These are phyloP conservation scores for Paradoxurus hermaphroditus DNA, from an alignment of 2,113 vertebrate genomes.

Conservation along the genomic window DNA sequence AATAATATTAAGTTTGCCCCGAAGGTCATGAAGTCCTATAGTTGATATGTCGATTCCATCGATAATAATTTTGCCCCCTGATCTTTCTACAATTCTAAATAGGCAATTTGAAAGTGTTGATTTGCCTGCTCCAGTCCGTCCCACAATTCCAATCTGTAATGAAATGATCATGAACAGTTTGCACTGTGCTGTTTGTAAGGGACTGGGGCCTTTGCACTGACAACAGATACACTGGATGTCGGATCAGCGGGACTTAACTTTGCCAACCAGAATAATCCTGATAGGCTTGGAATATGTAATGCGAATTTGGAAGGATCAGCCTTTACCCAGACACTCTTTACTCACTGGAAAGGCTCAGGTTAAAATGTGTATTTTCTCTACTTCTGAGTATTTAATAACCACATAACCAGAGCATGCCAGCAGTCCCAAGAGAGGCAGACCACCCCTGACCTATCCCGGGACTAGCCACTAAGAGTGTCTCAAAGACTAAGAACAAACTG, in stretches of 20 bases:
- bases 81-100: slow-evolving; percentile 78
- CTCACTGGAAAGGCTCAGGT: neutral
- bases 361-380: neutral
- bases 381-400: neutral
- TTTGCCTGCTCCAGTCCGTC: slow-evolving; percentile 79
- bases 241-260: neutral
- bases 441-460: neutral
- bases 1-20: slow-evolving; percentile 79
- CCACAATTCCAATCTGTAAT: slow-evolving; percentile 79
- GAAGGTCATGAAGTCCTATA: slow-evolving; percentile 79
- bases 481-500: too few species aligned
- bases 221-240: neutral
- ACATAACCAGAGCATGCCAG: neutral
- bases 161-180: neutral
- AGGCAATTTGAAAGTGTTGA: slow-evolving; percentile 79
- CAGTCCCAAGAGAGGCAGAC: neutral
- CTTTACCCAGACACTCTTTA: neutral
- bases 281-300: neutral
- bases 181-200: neutral
- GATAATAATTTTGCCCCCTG: slow-evolving; percentile 79
- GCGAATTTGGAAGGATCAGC: neutral
- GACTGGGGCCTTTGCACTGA: neutral
- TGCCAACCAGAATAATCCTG: neutral
- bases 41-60: slow-evolving; percentile 80
- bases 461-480: neutral